These are phyloP conservation scores for Mesorhabditis belari DNA, from an alignment of 2,888 invertebrate genomes.

Conservation along the genomic window DNA sequence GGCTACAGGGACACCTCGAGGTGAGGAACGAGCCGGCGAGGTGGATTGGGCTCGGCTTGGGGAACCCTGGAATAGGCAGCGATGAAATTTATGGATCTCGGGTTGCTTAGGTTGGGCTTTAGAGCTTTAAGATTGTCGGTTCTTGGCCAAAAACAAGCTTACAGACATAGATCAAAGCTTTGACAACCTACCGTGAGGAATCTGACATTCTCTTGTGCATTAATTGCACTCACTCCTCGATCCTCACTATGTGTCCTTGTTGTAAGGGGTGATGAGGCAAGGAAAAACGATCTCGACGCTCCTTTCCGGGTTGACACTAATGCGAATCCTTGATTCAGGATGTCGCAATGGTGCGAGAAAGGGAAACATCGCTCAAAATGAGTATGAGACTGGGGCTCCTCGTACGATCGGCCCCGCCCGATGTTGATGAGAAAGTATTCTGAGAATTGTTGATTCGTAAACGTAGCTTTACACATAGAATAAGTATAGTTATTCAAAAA, in stretches of 20 bases:
- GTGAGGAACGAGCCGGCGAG: constrained; percentile 6
- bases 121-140: not conserved
- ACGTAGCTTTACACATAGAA: too few relatives aligned
- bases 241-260: not conserved
- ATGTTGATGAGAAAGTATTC: constrained; percentile 3
- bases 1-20: constrained; percentile 4
- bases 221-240: not conserved
- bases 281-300: constrained; percentile 6
- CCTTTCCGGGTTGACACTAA: not conserved
- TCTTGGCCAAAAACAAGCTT: not conserved
- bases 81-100: too few relatives aligned
- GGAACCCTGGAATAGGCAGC: too few relatives aligned
- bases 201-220: too few relatives aligned
- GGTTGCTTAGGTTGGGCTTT: too few relatives aligned
- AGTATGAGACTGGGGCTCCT: too few relatives aligned
- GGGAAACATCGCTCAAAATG: constrained; percentile 29
- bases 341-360: constrained; percentile 23
- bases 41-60: not conserved
- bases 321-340: constrained; percentile 8
- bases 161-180: not conserved
- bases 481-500: too few relatives aligned
- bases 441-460: too few relatives aligned
- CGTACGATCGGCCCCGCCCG: too few relatives aligned
- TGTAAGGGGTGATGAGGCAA: constrained; percentile 11
- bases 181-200: not conserved